Percentiles rank a stretch among this genome's conserved stretches.
Conservation (phyloP, 2,113 vertebrate species). For the Ascaphus truei region DNA sequence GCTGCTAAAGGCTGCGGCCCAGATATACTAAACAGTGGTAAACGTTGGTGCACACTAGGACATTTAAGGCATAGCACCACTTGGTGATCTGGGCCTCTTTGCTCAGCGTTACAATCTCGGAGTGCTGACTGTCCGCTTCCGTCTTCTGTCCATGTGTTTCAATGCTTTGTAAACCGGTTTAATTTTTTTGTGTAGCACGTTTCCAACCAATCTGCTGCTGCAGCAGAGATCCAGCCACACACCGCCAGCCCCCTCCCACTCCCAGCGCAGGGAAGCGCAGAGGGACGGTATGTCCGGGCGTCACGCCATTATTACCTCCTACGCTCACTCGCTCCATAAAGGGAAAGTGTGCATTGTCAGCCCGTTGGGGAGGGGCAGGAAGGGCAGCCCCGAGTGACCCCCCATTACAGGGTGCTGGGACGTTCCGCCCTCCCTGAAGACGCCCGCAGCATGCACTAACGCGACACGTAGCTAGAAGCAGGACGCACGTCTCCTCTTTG, state of each 20-base stretch:
- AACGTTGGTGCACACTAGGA: too few relatives aligned
- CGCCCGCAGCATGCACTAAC: constrained; percentile 53
- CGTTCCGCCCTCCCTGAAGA: constrained; percentile 53
- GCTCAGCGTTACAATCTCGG: too few relatives aligned
- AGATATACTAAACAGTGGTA: too few relatives aligned
- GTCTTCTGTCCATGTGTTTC: not conserved
- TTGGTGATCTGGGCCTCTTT: too few relatives aligned
- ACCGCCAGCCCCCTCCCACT: not conserved
- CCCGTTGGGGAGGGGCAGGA: not conserved
- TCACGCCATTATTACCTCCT: too few relatives aligned
- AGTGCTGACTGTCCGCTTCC: not conserved
- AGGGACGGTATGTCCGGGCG: too few relatives aligned
- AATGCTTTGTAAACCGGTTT: not conserved
- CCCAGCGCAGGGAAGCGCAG: not conserved
- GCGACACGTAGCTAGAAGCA: constrained; percentile 56
- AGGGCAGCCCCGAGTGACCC: not conserved
- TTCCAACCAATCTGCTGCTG: not conserved
- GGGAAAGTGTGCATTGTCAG: not conserved
- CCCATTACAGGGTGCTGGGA: constrained; percentile 1
- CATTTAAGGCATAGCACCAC: too few relatives aligned
- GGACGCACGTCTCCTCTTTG: constrained; percentile 70
- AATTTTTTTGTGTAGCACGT: not conserved
- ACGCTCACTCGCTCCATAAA: too few relatives aligned
- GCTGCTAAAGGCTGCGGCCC: too few relatives aligned
- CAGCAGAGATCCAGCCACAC: not conserved